These are phyloP conservation scores for Poeciliopsis occidentalis DNA, from an alignment of 2,113 vertebrate species.

Conservation along the genomic window DNA sequence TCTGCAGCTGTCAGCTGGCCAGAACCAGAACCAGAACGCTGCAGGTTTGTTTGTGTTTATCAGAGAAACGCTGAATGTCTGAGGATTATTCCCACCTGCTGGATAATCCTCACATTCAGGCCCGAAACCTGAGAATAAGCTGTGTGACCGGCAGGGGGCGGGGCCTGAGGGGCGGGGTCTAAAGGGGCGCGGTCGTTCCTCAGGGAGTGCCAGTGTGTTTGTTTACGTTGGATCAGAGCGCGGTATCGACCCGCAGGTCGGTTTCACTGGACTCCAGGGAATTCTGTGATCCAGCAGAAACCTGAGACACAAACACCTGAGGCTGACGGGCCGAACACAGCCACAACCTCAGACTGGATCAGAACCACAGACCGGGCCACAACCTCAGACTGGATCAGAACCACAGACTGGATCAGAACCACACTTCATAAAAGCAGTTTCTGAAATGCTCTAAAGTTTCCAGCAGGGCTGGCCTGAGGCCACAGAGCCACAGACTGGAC, in stretches of 20 bases:
- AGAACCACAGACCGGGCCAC: too few relatives aligned
- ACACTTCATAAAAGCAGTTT: too few relatives aligned
- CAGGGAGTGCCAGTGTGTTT: neutral
- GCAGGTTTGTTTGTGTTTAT: too few relatives aligned
- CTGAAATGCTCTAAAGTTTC: too few relatives aligned
- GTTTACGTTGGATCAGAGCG: constrained; percentile 20
- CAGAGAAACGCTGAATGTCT: neutral
- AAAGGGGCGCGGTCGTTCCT: neutral
- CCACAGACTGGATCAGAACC: too few relatives aligned
- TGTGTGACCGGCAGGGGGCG: neutral
- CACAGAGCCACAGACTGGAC: too few relatives aligned
- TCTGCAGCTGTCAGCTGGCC: neutral
- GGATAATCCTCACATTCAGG: too few relatives aligned
- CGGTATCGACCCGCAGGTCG: constrained; percentile 51
- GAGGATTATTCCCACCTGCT: too few relatives aligned
- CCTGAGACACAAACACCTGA: constrained; percentile 22
- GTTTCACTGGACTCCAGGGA: constrained; percentile 26
- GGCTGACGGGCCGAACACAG: neutral
- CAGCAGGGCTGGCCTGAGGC: too few relatives aligned
- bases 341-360: neutral
- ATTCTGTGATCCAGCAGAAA: constrained; percentile 36
- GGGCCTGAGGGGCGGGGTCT: neutral
- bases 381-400: too few relatives aligned
- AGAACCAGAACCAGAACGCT: too few relatives aligned
- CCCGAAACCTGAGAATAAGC: too few relatives aligned